A percentile compares a stretch with the other conserved stretches of the same genome.
phyloP scores from a whole-genome alignment of 2,888 invertebrate genomes.

The Phortica magna region DNA sequence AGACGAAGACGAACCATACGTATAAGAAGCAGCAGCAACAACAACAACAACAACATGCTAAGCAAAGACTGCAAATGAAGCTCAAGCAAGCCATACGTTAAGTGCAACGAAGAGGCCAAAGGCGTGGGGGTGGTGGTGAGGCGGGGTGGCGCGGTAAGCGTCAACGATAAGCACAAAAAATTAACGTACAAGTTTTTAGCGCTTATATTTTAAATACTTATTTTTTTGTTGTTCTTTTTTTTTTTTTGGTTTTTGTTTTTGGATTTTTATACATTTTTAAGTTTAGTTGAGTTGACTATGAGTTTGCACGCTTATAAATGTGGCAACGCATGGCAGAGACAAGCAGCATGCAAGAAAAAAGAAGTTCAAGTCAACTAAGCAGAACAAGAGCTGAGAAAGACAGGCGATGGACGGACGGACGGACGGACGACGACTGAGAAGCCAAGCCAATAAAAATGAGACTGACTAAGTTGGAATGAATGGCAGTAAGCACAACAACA shows the following conservation, averaged over 20 bases:
- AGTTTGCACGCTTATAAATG: slow-evolving; percentile 31
- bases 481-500: neutral
- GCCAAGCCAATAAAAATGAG: no score
- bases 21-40: slow-evolving; percentile 19
- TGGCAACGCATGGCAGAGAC: neutral
- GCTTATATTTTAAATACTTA: neutral
- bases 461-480: no score
- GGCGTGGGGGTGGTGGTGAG: neutral
- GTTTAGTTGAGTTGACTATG: neutral
- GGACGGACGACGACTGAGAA: no score
- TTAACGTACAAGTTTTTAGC: slow-evolving; percentile 8
- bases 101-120: slow-evolving; percentile 26
- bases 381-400: slow-evolving; percentile 54
- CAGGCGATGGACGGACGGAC: slow-evolving; percentile 40
- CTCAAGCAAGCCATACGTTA: no score
- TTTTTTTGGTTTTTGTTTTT: neutral
- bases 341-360: no score
- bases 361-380: slow-evolving; percentile 9
- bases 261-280: neutral
- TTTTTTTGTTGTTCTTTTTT: neutral
- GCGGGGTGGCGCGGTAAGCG: neutral
- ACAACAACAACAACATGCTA: neutral
- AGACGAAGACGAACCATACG: no score
- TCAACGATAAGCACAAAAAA: slow-evolving; percentile 10
- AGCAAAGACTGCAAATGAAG: slow-evolving; percentile 41